Base-by-base conservation (phyloP, 1,140 invertebrate species). In the Solenopsis fugax region DNA sequence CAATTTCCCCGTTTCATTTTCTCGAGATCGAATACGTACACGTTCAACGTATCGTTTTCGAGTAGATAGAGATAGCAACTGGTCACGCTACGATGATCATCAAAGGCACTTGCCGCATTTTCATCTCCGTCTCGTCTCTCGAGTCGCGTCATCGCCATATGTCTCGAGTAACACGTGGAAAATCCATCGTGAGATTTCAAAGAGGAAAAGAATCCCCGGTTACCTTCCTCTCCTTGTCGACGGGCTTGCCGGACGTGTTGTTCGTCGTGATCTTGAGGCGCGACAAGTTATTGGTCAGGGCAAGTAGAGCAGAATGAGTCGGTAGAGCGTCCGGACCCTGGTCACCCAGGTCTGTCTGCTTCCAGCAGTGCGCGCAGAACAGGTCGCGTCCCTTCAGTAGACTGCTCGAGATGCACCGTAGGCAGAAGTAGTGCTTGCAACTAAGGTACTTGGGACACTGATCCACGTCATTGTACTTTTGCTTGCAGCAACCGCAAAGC, bases 351-450 rank as follows among this genome's bases (percentile, higher is more conserved):
- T 97, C 96, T 48, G 96, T 97, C 60, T 96, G 96, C 92, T 97
- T 97, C 96, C 96, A 97, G 91, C 96, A 97, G 91, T 97, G 96
- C 21, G 96, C 95, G 90, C 97, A 97, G 90, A 96, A 96, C 67
- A 97, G 94, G 88, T 97, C 96, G 67, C 96, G 95, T 50, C 96
- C 97, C 90, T 96, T 96, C 29, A 96, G 95, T 88, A 97, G 95
- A 88, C 96, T 96, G 80, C 96, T 96, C 78, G 96, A 96, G 90
- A 97, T 96, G 93, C 97, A 98, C 81, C 96, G 96, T 87, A 97
- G 95, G 92, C 97, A 98, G 93, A 97, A 97, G 92, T 96, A 97
- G 93, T 98, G 97, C 92, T 97, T 97, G 95, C 97, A 98, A 64
- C 96, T 96, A 72, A 98, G 96, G 93, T 97, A 95, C 93, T 97